Conservation (phyloP, 1,140 invertebrate species). For the Delia radicum region DNA sequence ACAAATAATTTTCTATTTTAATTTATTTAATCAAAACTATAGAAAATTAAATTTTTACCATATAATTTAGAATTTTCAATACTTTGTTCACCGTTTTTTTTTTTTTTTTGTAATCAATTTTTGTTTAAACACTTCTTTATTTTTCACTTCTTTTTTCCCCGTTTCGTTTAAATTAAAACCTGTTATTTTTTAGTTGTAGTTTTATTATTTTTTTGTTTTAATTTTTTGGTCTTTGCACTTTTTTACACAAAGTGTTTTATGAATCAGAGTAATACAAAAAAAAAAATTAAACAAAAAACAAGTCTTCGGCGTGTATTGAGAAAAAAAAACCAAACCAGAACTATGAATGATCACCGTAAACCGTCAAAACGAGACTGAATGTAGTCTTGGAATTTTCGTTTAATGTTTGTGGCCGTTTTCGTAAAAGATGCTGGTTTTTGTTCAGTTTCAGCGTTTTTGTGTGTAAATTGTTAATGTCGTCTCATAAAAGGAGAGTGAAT, state of each 20-base stretch:
- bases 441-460: not conserved
- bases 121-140: not conserved
- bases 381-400: slow-evolving; percentile 4
- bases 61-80: too few species aligned
- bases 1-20: not conserved
- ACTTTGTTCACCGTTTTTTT: too few species aligned
- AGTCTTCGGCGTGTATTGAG: not conserved
- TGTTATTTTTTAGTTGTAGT: slow-evolving; percentile 15
- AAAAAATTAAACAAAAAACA: not conserved
- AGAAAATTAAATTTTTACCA: too few species aligned
- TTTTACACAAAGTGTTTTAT: slow-evolving; percentile 11
- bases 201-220: slow-evolving; percentile 12
- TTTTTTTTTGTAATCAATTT: not conserved
- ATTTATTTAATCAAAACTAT: not conserved
- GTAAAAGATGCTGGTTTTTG: not conserved
- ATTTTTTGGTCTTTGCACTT: slow-evolving; percentile 21
- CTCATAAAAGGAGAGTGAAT: not conserved
- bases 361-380: slow-evolving; percentile 21
- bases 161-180: slow-evolving; percentile 1
- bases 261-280: slow-evolving; percentile 1
- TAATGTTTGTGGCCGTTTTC: slow-evolving; percentile 11
- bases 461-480: not conserved
- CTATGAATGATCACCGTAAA: slow-evolving; percentile 14
- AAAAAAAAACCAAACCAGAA: slow-evolving; percentile 1
- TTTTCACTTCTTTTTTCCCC: not conserved